These are phyloP conservation scores for Paramisgurnus dabryanus DNA, from an alignment of 2,113 vertebrate genomes.

Conservation along the genomic window DNA sequence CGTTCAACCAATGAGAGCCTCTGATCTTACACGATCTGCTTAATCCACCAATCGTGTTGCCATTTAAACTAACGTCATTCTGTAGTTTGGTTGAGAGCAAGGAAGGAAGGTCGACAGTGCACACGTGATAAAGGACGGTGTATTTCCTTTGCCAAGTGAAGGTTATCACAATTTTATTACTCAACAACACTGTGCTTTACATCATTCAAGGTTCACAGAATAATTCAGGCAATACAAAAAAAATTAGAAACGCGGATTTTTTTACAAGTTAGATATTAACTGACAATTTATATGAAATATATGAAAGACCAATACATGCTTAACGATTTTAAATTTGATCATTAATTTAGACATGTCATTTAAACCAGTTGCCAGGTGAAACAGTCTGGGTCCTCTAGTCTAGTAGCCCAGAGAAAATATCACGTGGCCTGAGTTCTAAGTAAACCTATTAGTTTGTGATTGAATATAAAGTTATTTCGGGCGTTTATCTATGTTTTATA, in stretches of 20 bases:
- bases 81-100: constrained; percentile 51
- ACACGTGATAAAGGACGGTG: constrained; percentile 48
- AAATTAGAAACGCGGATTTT: too few species aligned
- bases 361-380: too few species aligned
- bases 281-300: too few species aligned
- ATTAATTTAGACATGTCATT: too few species aligned
- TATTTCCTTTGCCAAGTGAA: constrained; percentile 6
- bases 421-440: background rate
- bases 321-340: too few species aligned
- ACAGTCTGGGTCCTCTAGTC: too few species aligned
- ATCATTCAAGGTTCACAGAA: background rate
- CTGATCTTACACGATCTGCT: background rate
- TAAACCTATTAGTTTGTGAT: too few species aligned
- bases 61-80: background rate
- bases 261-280: background rate
- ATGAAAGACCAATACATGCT: too few species aligned
- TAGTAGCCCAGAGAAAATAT: background rate
- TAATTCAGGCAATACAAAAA: background rate
- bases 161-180: constrained; percentile 31
- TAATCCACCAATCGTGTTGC: constrained; percentile 30
- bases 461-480: too few species aligned
- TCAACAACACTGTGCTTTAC: background rate
- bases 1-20: constrained; percentile 37
- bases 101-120: constrained; percentile 29
- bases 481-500: too few species aligned